phyloP scores from a whole-genome alignment of 2,888 invertebrate species.

The Chalcis sispes region DNA sequence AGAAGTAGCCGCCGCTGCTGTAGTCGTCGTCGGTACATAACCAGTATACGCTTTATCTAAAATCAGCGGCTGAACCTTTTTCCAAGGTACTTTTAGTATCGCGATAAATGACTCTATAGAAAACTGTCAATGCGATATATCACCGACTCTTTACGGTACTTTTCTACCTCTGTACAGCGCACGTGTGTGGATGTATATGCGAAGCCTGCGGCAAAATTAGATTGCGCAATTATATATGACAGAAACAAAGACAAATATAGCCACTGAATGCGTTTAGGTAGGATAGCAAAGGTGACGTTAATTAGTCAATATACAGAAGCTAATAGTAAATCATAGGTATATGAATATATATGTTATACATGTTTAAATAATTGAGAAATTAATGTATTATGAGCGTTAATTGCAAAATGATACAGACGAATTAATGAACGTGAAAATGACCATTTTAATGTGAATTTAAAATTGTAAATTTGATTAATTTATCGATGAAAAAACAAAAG shows the following conservation, averaged over 20 bases:
- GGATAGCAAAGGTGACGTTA: no score
- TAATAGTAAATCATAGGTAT: no score
- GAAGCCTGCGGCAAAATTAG: conserved; percentile 28
- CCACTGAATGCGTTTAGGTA: background rate
- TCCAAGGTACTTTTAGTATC: conserved; percentile 23
- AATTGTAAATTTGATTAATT: no score
- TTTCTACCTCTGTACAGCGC: conserved; percentile 2
- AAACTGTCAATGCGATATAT: conserved; percentile 32
- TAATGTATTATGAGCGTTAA: no score
- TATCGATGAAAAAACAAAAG: no score
- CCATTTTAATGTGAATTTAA: no score
- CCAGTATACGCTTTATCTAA: conserved; percentile 15
- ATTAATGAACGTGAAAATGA: no score
- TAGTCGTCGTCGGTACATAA: background rate
- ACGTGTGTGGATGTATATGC: background rate
- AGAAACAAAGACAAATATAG: background rate
- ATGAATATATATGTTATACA: no score
- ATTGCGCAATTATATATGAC: conserved; percentile 33
- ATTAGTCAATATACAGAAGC: no score
- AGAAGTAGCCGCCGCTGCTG: no score
- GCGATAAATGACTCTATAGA: conserved; percentile 45
- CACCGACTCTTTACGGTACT: conserved; percentile 24
- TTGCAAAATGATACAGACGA: no score
- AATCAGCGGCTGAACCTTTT: conserved; percentile 30
- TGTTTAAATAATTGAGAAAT: no score